These are phyloP conservation scores for Kryphioiulus occultus DNA, from an alignment of 2,888 invertebrate genomes.

Conservation along the genomic window DNA sequence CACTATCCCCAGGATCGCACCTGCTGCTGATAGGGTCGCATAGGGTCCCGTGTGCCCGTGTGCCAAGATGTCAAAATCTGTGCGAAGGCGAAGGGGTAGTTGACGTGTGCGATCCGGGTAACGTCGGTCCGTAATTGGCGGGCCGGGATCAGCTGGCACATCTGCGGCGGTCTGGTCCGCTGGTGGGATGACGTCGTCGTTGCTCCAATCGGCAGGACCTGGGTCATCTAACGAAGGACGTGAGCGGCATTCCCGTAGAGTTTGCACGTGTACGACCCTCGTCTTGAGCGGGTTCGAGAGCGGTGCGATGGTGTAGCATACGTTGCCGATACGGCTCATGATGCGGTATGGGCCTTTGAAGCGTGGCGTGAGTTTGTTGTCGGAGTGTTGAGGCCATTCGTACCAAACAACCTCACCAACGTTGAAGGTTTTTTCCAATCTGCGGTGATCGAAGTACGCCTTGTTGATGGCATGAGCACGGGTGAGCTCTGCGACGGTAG, in stretches of 20 bases:
- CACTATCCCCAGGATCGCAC: no score
- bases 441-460: not conserved
- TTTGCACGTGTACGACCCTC: not conserved
- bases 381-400: not conserved
- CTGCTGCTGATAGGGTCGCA: no score
- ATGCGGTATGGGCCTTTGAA: constrained; percentile 35
- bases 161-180: no score
- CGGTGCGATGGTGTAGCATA: not conserved
- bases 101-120: no score
- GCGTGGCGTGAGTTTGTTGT: constrained; percentile 2
- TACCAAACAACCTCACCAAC: not conserved
- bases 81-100: no score
- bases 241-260: not conserved
- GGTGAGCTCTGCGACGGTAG: not conserved
- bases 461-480: not conserved
- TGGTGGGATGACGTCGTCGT: no score
- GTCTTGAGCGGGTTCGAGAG: not conserved
- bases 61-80: no score
- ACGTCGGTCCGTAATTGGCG: no score
- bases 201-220: not conserved
- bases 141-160: no score
- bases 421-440: not conserved
- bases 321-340: not conserved
- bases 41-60: no score
- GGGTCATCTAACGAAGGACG: not conserved